phyloP scores from a whole-genome alignment of 2,888 invertebrate genomes.

The Stegophylla sp. region DNA sequence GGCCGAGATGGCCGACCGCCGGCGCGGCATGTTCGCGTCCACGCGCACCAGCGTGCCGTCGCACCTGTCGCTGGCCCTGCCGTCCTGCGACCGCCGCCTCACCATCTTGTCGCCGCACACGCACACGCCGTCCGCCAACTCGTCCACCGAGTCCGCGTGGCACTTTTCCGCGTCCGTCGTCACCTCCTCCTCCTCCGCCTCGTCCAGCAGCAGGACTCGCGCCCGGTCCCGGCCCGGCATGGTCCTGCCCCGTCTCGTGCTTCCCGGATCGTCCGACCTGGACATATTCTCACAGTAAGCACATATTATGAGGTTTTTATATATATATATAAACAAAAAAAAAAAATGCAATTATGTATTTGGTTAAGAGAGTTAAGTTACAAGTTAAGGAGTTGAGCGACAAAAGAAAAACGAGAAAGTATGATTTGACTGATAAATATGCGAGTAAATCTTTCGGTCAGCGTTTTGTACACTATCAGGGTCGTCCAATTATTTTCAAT shows the following conservation, averaged over 20 bases:
- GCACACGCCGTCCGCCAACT: slow-evolving; percentile 43
- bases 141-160: slow-evolving; percentile 19
- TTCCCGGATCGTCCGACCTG: slow-evolving; percentile 74
- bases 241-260: slow-evolving; percentile 76
- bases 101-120: slow-evolving; percentile 80
- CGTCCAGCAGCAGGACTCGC: slow-evolving; percentile 70
- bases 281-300: slow-evolving; percentile 73
- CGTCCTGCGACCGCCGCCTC: slow-evolving; percentile 70
- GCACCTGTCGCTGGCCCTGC: slow-evolving; percentile 76
- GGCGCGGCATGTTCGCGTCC: slow-evolving; percentile 72
- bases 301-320: neutral
- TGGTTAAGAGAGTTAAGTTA: too few relatives aligned
- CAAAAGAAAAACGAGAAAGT: too few relatives aligned
- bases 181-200: slow-evolving; percentile 68
- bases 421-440: too few relatives aligned
- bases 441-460: too few relatives aligned
- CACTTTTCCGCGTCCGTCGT: slow-evolving; percentile 63
- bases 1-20: slow-evolving; percentile 71
- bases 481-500: too few relatives aligned
- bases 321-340: too few relatives aligned
- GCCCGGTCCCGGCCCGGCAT: slow-evolving; percentile 71
- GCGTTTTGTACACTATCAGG: too few relatives aligned
- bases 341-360: too few relatives aligned
- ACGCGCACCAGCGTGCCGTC: slow-evolving; percentile 67
- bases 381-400: too few relatives aligned